Conservation (phyloP, 1,140 invertebrate species). For the Megathymus violae region DNA sequence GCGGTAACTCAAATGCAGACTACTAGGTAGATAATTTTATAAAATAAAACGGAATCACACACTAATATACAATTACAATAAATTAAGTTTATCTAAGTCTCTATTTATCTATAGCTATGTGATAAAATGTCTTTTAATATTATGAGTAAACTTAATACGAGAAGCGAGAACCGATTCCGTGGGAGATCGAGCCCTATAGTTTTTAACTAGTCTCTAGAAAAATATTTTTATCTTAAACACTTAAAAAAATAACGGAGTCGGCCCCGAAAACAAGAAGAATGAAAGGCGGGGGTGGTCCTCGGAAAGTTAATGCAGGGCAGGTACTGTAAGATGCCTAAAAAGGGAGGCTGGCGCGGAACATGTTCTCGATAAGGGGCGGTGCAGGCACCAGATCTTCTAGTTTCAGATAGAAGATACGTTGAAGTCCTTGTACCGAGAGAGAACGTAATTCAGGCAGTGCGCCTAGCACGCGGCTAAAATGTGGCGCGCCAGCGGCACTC, state of each 20-base stretch:
- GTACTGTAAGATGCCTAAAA: constrained; percentile 86
- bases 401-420: constrained; percentile 97
- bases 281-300: constrained; percentile 76
- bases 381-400: constrained; percentile 95
- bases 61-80: constrained; percentile 76
- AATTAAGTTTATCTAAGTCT: constrained; percentile 71
- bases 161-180: constrained; percentile 75
- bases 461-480: constrained; percentile 95
- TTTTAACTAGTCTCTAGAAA: constrained; percentile 75
- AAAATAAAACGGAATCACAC: constrained; percentile 77
- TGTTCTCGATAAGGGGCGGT: constrained; percentile 96
- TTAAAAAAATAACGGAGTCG: constrained; percentile 81
- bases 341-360: constrained; percentile 96
- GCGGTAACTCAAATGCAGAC: constrained; percentile 83
- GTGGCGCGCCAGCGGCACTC: constrained; percentile 93
- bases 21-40: constrained; percentile 73
- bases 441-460: constrained; percentile 96
- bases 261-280: constrained; percentile 66
- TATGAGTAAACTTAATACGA: constrained; percentile 59
- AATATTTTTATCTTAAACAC: constrained; percentile 78
- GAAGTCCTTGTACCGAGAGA: constrained; percentile 95
- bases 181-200: constrained; percentile 73
- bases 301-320: constrained; percentile 45
- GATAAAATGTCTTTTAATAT: constrained; percentile 64
- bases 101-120: constrained; percentile 57